These are phyloP conservation scores for Crypturellus tataupa DNA, from an alignment of 2,797 vertebrate genomes.

Conservation along the genomic window DNA sequence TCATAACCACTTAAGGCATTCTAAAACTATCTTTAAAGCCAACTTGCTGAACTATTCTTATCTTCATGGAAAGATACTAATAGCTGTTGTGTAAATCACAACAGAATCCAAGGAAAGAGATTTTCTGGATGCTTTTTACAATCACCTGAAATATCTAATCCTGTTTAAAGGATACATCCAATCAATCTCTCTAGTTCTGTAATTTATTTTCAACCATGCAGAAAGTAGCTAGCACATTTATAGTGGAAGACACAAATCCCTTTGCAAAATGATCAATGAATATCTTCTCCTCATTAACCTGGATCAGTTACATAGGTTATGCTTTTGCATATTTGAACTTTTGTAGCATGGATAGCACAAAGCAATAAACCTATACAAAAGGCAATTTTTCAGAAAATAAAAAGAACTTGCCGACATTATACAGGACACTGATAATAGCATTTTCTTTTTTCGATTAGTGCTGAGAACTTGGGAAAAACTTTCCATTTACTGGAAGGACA, in stretches of 20 bases:
- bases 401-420: background rate
- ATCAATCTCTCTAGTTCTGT: slow-evolving; percentile 7
- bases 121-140: background rate
- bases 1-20: background rate
- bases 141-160: background rate
- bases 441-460: background rate
- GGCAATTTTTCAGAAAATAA: background rate
- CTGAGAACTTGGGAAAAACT: background rate
- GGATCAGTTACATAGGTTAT: background rate
- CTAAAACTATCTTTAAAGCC: background rate
- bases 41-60: background rate
- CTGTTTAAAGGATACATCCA: background rate
- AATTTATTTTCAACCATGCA: background rate
- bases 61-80: background rate
- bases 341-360: background rate
- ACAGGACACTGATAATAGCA: background rate
- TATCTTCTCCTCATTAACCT: background rate
- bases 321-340: background rate
- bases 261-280: background rate
- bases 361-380: background rate
- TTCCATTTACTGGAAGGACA: background rate
- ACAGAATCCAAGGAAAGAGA: background rate
- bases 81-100: background rate
- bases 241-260: background rate
- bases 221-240: background rate